Conservation (phyloP, 2,888 invertebrate genomes). For the Synergus japonicus region DNA sequence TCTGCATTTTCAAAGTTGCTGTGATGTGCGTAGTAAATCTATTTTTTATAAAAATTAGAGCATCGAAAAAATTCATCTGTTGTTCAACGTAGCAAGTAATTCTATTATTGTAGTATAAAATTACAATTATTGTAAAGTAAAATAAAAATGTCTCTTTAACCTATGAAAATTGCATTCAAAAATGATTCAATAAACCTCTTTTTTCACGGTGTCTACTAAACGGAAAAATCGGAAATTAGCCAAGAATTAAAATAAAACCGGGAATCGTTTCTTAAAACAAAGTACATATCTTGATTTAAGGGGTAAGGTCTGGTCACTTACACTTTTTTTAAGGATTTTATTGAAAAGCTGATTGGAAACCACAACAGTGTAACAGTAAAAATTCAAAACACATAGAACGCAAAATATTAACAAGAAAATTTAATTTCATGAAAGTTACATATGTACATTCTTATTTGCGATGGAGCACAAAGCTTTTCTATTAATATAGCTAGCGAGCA, state of each 20-base stretch:
- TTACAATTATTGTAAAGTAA: constrained; percentile 13
- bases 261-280: too few species aligned
- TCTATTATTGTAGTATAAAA: constrained; percentile 8
- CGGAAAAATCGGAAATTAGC: too few species aligned
- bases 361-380: too few species aligned
- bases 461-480: constrained; percentile 24
- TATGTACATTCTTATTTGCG: constrained; percentile 36
- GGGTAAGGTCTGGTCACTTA: too few species aligned
- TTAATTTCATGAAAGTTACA: constrained; percentile 34
- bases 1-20: constrained; percentile 70
- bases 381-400: not conserved
- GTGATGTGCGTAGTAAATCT: constrained; percentile 69
- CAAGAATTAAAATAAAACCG: too few species aligned
- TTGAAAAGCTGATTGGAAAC: too few species aligned
- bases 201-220: not conserved
- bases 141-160: constrained; percentile 12
- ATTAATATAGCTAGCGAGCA: constrained; percentile 2
- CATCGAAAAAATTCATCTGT: constrained; percentile 59
- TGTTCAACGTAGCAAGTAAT: not conserved
- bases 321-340: too few species aligned
- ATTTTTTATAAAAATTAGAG: constrained; percentile 65
- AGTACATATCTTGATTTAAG: too few species aligned
- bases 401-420: constrained; percentile 35
- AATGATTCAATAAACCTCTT: not conserved
- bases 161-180: not conserved